A percentile compares a stretch with the other conserved stretches of the same genome.
Conservation (phyloP, 2,888 invertebrate species). For the Spodoptera littoralis region DNA sequence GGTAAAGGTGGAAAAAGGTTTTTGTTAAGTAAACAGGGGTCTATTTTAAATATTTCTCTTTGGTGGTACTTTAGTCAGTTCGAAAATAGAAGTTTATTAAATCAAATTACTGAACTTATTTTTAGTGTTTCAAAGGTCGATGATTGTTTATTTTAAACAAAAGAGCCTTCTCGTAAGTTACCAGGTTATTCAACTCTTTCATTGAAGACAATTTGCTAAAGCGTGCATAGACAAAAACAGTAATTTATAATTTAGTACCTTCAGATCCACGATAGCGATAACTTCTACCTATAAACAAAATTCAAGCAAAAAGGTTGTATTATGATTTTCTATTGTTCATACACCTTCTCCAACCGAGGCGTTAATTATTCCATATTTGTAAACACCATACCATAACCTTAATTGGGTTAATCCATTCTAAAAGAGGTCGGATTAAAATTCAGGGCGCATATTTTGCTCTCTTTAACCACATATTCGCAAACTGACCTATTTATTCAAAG, state of each 20-base stretch:
- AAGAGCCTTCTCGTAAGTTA: background rate
- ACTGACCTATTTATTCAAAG: constrained; percentile 39
- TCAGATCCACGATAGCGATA: too few species aligned
- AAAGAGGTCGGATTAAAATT: constrained; percentile 25
- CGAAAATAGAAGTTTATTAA: constrained; percentile 9
- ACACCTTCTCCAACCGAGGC: too few species aligned
- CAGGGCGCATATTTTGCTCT: constrained; percentile 20
- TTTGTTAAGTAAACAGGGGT: background rate
- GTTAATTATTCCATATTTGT: constrained; percentile 1
- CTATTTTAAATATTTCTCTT: background rate
- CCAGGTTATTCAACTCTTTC: too few species aligned
- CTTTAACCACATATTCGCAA: constrained; percentile 15
- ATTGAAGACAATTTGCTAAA: too few species aligned
- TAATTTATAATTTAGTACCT: too few species aligned
- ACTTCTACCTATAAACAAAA: too few species aligned
- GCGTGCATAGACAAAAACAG: too few species aligned
- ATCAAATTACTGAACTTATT: background rate
- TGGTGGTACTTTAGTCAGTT: background rate
- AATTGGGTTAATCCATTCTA: constrained; percentile 22
- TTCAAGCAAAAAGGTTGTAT: background rate
- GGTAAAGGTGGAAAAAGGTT: constrained; percentile 4
- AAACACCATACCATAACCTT: background rate
- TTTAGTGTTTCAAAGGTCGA: background rate
- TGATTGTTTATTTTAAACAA: constrained; percentile 1
- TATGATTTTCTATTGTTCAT: background rate